phyloP scores from a whole-genome alignment of 1,140 invertebrate genomes.

The Eufriesea mexicana region DNA sequence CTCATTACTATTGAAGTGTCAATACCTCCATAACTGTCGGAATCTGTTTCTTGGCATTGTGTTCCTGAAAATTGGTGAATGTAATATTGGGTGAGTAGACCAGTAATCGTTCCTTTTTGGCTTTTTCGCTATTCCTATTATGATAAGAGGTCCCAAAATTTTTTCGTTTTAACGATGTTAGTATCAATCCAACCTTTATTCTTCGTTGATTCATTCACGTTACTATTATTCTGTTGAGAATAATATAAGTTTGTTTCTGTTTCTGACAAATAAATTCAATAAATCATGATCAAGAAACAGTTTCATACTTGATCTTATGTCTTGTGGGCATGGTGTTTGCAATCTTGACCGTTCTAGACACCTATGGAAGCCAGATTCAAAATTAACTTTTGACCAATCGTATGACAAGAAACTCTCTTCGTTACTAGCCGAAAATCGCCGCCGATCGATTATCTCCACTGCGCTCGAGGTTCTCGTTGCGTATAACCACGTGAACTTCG shows the following conservation, averaged over 20 bases:
- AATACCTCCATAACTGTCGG: constrained; percentile 15
- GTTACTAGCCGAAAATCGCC: background rate
- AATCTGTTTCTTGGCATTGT: background rate
- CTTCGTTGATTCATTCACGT: constrained; percentile 18
- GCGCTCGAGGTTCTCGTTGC: background rate
- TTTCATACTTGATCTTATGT: constrained; percentile 32
- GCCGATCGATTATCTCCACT: background rate
- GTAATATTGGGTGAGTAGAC: constrained; percentile 21
- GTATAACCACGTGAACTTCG: too few relatives aligned
- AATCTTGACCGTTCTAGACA: too few relatives aligned
- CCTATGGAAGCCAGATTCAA: too few relatives aligned
- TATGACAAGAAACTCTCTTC: too few relatives aligned
- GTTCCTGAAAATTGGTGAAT: constrained; percentile 31
- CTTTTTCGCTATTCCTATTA: constrained; percentile 49
- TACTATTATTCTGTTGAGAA: constrained; percentile 21
- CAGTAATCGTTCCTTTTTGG: constrained; percentile 35
- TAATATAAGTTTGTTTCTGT: constrained; percentile 36
- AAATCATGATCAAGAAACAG: constrained; percentile 41
- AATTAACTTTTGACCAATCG: too few relatives aligned
- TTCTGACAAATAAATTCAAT: constrained; percentile 36
- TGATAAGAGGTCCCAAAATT: constrained; percentile 27
- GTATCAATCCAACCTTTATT: constrained; percentile 24
- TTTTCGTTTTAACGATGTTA: background rate
- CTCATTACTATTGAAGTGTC: constrained; percentile 32
- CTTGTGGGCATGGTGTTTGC: background rate